These are phyloP conservation scores for Ephialtes manifestator DNA, from an alignment of 2,888 invertebrate species.

Conservation along the genomic window DNA sequence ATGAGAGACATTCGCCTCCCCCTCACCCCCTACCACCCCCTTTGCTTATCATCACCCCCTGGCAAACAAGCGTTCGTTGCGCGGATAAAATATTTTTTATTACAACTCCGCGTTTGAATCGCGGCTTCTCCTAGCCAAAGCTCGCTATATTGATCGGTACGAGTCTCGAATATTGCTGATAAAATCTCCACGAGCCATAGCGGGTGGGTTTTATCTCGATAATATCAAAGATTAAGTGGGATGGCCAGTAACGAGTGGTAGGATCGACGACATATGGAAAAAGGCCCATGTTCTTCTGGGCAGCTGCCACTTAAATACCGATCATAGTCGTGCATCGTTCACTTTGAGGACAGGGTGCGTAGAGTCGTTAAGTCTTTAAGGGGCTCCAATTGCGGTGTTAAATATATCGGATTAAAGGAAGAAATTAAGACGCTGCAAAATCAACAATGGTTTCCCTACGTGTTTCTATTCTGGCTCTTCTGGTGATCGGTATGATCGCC, in stretches of 20 bases:
- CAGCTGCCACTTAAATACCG: constrained; percentile 31
- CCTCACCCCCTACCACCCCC: background rate
- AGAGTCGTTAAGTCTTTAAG: background rate
- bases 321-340: constrained; percentile 18
- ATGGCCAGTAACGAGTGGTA: constrained; percentile 30
- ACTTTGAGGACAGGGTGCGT: background rate
- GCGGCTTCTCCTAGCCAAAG: constrained; percentile 22
- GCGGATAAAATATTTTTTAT: constrained; percentile 40
- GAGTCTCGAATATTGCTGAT: constrained; percentile 39
- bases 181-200: constrained; percentile 8
- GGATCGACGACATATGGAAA: constrained; percentile 27
- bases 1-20: background rate
- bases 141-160: constrained; percentile 38
- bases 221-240: constrained; percentile 31
- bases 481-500: constrained; percentile 34
- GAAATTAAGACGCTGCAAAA: background rate
- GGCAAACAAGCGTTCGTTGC: background rate
- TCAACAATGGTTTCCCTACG: constrained; percentile 40
- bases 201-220: constrained; percentile 30
- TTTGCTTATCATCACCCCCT: background rate
- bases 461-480: constrained; percentile 26
- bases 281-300: constrained; percentile 27
- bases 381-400: background rate
- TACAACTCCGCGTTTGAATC: constrained; percentile 28
- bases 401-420: background rate